phyloP scores from a whole-genome alignment of 2,888 invertebrate species.

The Eristalis tenax region DNA sequence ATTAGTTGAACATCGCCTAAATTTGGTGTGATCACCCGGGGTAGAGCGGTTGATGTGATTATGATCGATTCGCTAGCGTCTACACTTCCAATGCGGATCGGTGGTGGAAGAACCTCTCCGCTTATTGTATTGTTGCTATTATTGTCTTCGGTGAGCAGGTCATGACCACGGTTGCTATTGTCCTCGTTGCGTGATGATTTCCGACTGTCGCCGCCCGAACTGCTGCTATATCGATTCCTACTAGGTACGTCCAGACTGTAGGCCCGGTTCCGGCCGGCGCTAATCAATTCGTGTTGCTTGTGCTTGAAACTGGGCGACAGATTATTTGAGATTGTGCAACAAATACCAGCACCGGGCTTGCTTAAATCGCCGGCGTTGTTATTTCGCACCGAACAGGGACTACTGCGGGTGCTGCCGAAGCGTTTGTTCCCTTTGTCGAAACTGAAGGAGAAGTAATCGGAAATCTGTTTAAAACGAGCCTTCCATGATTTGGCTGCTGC shows the following conservation, averaged over 20 bases:
- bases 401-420: constrained; percentile 78
- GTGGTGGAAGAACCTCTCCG: constrained; percentile 76
- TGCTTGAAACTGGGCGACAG: constrained; percentile 75
- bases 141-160: constrained; percentile 76
- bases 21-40: constrained; percentile 73
- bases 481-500: constrained; percentile 76
- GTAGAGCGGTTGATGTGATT: constrained; percentile 70
- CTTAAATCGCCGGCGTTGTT: constrained; percentile 75
- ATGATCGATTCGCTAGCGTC: constrained; percentile 76
- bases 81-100: constrained; percentile 77
- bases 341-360: constrained; percentile 72
- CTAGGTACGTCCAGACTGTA: constrained; percentile 81
- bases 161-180: constrained; percentile 74
- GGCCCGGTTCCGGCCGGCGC: constrained; percentile 78
- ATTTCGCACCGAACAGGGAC: constrained; percentile 77
- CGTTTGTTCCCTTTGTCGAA: constrained; percentile 81
- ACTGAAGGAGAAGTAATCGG: constrained; percentile 80
- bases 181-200: constrained; percentile 79
- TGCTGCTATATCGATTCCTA: constrained; percentile 79
- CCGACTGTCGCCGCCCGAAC: constrained; percentile 79
- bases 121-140: constrained; percentile 80
- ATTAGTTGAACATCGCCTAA: constrained; percentile 70
- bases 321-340: constrained; percentile 80
- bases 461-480: constrained; percentile 80
- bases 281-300: constrained; percentile 74